A percentile compares a stretch with the other conserved stretches of the same genome.
Evolutionary conservation across 2,888 invertebrate genomes (phyloP).

Genomic region (Xestobium rufovillosum): DNA sequence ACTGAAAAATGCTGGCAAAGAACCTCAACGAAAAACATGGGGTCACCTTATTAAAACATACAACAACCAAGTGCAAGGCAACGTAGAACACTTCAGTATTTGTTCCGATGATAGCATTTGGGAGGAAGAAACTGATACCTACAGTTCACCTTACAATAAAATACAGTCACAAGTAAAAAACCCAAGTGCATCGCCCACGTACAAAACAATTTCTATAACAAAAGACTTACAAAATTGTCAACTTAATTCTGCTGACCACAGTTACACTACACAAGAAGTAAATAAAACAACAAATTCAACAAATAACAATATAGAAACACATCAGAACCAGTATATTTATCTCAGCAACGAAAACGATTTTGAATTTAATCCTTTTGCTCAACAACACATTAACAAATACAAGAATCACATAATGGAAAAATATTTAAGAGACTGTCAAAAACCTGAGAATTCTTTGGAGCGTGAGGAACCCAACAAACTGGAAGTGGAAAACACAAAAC

Average conservation of each 20-base stretch:
- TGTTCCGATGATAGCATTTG: conserved; percentile 73
- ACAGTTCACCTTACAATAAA: too few relatives aligned
- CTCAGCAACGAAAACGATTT: conserved; percentile 39
- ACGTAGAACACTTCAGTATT: conserved; percentile 73
- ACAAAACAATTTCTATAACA: background rate
- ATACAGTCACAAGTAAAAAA: too few relatives aligned
- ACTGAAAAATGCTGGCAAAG: conserved; percentile 65
- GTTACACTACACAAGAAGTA: conserved; percentile 29
- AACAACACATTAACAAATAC: conserved; percentile 44
- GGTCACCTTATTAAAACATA: conserved; percentile 64
- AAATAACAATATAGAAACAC: conserved; percentile 24
- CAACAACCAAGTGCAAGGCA: conserved; percentile 67
- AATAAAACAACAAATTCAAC: conserved; percentile 22
- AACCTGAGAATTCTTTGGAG: conserved; percentile 27
- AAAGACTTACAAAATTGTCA: conserved; percentile 4
- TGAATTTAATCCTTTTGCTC: conserved; percentile 34
- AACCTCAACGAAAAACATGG: conserved; percentile 64
- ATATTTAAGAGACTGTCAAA: conserved; percentile 46
- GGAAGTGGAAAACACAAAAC: conserved; percentile 34
- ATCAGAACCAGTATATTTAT: conserved; percentile 39
- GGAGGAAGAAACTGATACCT: conserved; percentile 51
- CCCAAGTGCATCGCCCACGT: conserved; percentile 6
- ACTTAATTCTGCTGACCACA: conserved; percentile 32
- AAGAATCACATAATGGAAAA: conserved; percentile 55
- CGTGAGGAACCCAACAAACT: conserved; percentile 19